Percentiles rank a stretch among this genome's conserved stretches.
Evolutionary conservation across 2,888 invertebrate genomes (phyloP).

Genomic region (Parapristionchus giblindavisi): DNA sequence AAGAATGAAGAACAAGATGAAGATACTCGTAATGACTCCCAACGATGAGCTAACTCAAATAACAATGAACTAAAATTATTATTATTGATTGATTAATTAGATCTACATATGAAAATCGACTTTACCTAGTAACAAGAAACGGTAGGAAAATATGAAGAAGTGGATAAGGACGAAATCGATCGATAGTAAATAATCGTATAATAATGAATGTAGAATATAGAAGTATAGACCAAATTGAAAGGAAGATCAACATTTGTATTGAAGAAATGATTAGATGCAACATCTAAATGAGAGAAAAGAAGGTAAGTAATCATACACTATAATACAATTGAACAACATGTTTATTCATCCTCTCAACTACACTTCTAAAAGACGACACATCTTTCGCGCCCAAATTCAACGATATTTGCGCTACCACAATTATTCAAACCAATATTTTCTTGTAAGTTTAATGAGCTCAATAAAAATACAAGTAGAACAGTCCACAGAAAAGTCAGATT

Average conservation of each 20-base stretch:
- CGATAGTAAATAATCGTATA: constrained; percentile 14
- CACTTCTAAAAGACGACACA: too few relatives aligned
- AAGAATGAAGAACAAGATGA: constrained; percentile 13
- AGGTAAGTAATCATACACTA: not conserved
- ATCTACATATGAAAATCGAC: not conserved
- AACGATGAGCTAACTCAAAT: constrained; percentile 32
- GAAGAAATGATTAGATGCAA: constrained; percentile 8
- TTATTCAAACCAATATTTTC: too few relatives aligned
- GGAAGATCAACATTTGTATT: constrained; percentile 31
- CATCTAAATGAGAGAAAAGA: constrained; percentile 3
- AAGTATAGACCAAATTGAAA: constrained; percentile 31
- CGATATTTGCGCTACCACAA: too few relatives aligned
- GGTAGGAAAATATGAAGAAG: constrained; percentile 24
- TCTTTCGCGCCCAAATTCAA: too few relatives aligned
- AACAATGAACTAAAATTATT: constrained; percentile 9
- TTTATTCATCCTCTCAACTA: not conserved
- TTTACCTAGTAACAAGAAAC: constrained; percentile 13
- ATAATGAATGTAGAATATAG: constrained; percentile 13
- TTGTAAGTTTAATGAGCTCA: too few relatives aligned
- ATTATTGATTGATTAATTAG: not conserved
- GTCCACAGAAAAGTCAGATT: too few relatives aligned
- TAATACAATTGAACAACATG: not conserved
- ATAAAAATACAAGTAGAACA: too few relatives aligned
- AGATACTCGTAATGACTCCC: not conserved
- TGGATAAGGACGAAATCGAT: constrained; percentile 15